phyloP scores from a whole-genome alignment of 2,797 vertebrate genomes.

The Tachyglossus aculeatus region DNA sequence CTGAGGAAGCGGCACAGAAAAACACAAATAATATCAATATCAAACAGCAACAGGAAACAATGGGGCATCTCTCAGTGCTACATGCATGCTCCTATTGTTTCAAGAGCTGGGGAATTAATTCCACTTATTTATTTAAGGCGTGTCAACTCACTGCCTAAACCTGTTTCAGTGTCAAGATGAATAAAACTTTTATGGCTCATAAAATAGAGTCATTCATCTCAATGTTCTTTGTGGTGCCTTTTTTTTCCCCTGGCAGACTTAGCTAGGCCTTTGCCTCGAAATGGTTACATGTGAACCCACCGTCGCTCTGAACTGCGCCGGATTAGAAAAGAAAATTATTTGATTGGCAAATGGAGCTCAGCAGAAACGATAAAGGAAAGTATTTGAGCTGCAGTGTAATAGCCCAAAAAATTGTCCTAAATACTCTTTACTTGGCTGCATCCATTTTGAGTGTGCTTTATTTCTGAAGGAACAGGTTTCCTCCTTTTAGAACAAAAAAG shows the following conservation, averaged over 20 bases:
- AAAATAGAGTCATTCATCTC: conserved; percentile 94
- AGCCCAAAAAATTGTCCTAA: neutral
- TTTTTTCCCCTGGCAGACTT: conserved; percentile 59
- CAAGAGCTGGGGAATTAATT: conserved; percentile 86
- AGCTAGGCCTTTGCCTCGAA: conserved; percentile 71
- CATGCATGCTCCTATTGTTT: conserved; percentile 78
- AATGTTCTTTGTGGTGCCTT: conserved; percentile 77
- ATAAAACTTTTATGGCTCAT: conserved; percentile 99
- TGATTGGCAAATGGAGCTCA: conserved; percentile 34
- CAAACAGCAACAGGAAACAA: conserved; percentile 84
- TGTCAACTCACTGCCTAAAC: conserved; percentile 94
- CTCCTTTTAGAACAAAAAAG: conserved; percentile 24
- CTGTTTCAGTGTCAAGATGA: conserved; percentile 94
- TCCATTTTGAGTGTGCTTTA: conserved; percentile 2
- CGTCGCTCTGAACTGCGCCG: conserved; percentile 32
- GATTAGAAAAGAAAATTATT: conserved; percentile 45
- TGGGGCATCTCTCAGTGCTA: conserved; percentile 79
- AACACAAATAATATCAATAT: conserved; percentile 84
- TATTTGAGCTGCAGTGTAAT: neutral
- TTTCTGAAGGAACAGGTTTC: conserved; percentile 12
- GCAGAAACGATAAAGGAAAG: conserved; percentile 31
- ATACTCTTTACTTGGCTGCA: neutral
- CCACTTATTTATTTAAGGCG: conserved; percentile 96
- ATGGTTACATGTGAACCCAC: conserved; percentile 56
- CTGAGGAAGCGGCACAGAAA: conserved; percentile 66